Evolutionary conservation across 2,113 vertebrate species (phyloP).

Genomic region (Myrmecobius fasciatus): DNA sequence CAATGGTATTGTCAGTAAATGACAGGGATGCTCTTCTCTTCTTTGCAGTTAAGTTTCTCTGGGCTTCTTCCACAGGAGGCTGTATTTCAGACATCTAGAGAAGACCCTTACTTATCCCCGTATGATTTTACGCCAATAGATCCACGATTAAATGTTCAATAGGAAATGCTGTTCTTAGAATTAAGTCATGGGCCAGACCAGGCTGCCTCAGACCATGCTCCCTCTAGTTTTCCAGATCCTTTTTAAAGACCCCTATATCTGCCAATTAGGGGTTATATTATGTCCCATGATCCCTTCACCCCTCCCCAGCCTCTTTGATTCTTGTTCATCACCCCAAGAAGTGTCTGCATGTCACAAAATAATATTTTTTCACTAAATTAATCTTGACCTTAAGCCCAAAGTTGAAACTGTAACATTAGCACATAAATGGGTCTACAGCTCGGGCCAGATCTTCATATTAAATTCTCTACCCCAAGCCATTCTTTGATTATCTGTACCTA

Average conservation of each 20-base stretch:
- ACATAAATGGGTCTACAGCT: slow-evolving; percentile 51
- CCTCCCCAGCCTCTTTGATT: background rate
- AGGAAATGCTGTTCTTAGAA: background rate
- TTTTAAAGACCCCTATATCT: background rate
- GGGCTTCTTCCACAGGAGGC: background rate
- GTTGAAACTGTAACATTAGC: slow-evolving; percentile 56
- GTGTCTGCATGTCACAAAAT: slow-evolving; percentile 35
- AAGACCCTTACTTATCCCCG: background rate
- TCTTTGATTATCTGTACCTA: background rate
- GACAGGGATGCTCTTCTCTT: background rate
- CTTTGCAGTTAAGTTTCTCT: background rate
- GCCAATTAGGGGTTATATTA: background rate
- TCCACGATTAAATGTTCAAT: background rate
- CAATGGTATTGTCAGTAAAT: background rate
- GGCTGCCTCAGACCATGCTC: background rate
- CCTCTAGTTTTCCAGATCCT: background rate
- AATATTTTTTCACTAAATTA: slow-evolving; percentile 61
- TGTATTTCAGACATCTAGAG: background rate
- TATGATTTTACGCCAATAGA: background rate
- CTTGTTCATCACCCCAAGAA: slow-evolving; percentile 10
- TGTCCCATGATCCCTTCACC: background rate
- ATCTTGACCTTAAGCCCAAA: slow-evolving; percentile 55
- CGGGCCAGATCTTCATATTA: slow-evolving; percentile 37
- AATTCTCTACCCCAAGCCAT: slow-evolving; percentile 54
- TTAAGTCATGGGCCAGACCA: background rate